These are phyloP conservation scores for Tauraco erythrolophus DNA, from an alignment of 2,113 vertebrate species.

Conservation along the genomic window DNA sequence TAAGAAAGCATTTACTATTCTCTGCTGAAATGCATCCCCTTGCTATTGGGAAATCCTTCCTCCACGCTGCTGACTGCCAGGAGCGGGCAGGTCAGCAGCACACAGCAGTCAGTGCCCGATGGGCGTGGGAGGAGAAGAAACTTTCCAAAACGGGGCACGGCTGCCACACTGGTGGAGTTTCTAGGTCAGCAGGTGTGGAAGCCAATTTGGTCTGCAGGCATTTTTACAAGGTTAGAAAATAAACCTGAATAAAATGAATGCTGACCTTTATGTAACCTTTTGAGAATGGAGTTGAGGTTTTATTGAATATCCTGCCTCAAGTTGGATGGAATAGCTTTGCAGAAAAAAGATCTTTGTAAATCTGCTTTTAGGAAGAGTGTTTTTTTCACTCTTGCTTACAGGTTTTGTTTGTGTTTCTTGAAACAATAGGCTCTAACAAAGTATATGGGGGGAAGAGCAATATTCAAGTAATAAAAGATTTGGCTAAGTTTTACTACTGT, in stretches of 20 bases:
- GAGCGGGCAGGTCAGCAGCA: background rate
- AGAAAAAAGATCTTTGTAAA: background rate
- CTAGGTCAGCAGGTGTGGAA: slow-evolving; percentile 59
- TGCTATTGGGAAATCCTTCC: background rate
- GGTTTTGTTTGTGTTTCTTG: background rate
- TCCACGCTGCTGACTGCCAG: fast-evolving
- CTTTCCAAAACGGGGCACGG: background rate
- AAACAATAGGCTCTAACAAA: background rate
- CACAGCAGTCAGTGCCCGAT: background rate
- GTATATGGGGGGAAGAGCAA: background rate
- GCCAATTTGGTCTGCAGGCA: slow-evolving; percentile 42
- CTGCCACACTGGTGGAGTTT: background rate
- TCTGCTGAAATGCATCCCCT: background rate
- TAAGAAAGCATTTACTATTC: background rate
- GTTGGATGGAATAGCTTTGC: background rate
- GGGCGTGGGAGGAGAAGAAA: background rate
- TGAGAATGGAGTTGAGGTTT: slow-evolving; percentile 32
- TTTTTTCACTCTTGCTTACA: background rate
- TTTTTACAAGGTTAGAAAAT: slow-evolving; percentile 64
- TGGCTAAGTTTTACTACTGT: background rate
- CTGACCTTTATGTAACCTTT: slow-evolving; percentile 64
- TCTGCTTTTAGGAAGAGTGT: background rate
- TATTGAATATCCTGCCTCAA: slow-evolving; percentile 7
- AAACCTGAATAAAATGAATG: slow-evolving; percentile 53
- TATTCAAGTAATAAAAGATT: background rate